A percentile compares a stretch with the other conserved stretches of the same genome.
These are phyloP conservation scores for Trachymyrmex cornetzi DNA, from an alignment of 1,140 invertebrate species.

Conservation along the genomic window DNA sequence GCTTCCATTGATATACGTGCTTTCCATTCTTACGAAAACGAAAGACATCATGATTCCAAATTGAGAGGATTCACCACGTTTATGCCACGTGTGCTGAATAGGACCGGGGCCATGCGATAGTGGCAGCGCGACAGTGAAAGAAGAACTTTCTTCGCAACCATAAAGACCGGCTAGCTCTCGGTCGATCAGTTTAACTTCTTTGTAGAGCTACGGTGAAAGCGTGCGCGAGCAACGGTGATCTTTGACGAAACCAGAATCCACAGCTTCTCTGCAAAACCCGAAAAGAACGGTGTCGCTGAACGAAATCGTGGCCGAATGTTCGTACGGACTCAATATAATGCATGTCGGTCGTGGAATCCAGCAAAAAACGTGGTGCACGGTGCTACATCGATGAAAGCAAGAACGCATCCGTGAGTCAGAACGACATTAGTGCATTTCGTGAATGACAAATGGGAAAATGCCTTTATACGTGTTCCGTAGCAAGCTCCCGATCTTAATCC, in stretches of 20 bases:
- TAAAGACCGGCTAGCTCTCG: conserved; percentile 63
- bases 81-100: conserved; percentile 62
- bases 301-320: conserved; percentile 34
- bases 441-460: conserved; percentile 56
- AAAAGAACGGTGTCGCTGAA: conserved; percentile 1
- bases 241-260: conserved; percentile 21
- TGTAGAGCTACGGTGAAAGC: conserved; percentile 81
- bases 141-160: conserved; percentile 84
- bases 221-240: conserved; percentile 73
- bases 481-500: background rate
- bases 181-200: conserved; percentile 74
- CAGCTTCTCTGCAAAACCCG: conserved; percentile 66
- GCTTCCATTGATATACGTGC: background rate
- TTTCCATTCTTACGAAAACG: conserved; percentile 24
- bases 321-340: conserved; percentile 52
- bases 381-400: conserved; percentile 29
- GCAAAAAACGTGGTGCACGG: conserved; percentile 43
- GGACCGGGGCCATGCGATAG: conserved; percentile 54
- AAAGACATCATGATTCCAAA: conserved; percentile 63
- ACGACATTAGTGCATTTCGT: background rate
- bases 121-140: conserved; percentile 69
- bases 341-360: conserved; percentile 27
- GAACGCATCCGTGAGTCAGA: conserved; percentile 12
- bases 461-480: background rate
- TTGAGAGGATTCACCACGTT: conserved; percentile 64